Percentiles rank a stretch among this genome's conserved stretches.
phyloP scores from a whole-genome alignment of 2,113 vertebrate genomes.

The Zapornia atra region DNA sequence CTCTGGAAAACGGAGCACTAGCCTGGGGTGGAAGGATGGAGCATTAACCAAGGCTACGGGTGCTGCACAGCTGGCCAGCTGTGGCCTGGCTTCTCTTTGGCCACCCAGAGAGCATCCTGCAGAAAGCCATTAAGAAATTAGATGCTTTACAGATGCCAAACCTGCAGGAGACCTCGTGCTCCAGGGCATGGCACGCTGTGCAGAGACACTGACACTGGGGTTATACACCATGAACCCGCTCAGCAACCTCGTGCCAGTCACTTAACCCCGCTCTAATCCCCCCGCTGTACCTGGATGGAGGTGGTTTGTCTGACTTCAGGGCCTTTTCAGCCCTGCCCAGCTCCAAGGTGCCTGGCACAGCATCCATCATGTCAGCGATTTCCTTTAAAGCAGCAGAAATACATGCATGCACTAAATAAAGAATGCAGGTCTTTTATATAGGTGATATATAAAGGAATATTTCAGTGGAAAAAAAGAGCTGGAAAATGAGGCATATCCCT shows the following conservation, averaged over 20 bases:
- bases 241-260: accelerated
- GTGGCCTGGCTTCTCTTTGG: not conserved
- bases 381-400: not conserved
- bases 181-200: accelerated
- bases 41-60: accelerated
- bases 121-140: not conserved
- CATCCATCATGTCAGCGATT: not conserved
- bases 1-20: not conserved
- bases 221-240: not conserved
- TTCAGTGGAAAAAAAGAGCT: not conserved
- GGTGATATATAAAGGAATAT: not conserved
- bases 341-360: not conserved
- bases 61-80: not conserved
- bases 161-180: not conserved
- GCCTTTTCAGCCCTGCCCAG: not conserved
- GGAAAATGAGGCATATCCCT: not conserved
- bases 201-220: accelerated
- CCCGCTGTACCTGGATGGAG: accelerated
- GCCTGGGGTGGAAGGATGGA: not conserved
- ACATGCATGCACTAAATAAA: not conserved
- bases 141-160: not conserved
- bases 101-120: not conserved
- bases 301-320: not conserved
- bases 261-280: no score
- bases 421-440: not conserved